Conservation (phyloP, 2,888 invertebrate genomes). For the Agrotis ipsilon region DNA sequence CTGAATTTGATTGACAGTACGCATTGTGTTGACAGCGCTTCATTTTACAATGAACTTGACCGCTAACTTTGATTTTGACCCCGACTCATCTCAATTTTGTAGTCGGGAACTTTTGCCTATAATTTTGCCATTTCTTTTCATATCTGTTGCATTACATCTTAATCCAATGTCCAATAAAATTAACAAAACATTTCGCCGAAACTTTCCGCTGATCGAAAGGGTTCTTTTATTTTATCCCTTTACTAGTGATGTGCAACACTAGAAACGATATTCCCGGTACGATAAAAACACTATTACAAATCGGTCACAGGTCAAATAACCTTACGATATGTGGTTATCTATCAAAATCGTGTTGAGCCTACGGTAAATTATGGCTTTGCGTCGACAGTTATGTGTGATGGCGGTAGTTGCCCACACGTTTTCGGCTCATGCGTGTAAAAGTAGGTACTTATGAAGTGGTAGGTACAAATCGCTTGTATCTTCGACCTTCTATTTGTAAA, state of each 20-base stretch:
- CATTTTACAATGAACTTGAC: conserved; percentile 52
- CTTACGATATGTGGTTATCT: conserved; percentile 52
- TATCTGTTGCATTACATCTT: neutral
- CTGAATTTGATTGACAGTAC: conserved; percentile 28
- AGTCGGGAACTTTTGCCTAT: neutral
- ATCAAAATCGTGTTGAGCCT: conserved; percentile 64
- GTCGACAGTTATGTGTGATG: conserved; percentile 65
- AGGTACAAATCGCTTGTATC: conserved; percentile 49
- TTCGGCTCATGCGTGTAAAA: conserved; percentile 62
- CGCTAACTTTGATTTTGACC: conserved; percentile 42
- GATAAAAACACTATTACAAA: conserved; percentile 29
- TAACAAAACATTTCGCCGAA: neutral
- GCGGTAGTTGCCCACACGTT: conserved; percentile 59
- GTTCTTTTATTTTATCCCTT: conserved; percentile 5
- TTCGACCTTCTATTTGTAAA: conserved; percentile 35
- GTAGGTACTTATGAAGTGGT: conserved; percentile 58
- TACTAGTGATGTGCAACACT: conserved; percentile 46
- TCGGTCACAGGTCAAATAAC: conserved; percentile 50
- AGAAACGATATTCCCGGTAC: conserved; percentile 14
- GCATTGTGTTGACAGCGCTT: conserved; percentile 31
- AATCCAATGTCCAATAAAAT: conserved; percentile 11
- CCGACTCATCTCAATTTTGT: neutral
- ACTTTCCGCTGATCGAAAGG: neutral
- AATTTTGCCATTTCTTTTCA: neutral
- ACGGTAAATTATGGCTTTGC: conserved; percentile 66